Percentiles rank a stretch among this genome's conserved stretches.
Conservation (phyloP, 1,140 invertebrate species). For the Marisa cornuarietis region DNA sequence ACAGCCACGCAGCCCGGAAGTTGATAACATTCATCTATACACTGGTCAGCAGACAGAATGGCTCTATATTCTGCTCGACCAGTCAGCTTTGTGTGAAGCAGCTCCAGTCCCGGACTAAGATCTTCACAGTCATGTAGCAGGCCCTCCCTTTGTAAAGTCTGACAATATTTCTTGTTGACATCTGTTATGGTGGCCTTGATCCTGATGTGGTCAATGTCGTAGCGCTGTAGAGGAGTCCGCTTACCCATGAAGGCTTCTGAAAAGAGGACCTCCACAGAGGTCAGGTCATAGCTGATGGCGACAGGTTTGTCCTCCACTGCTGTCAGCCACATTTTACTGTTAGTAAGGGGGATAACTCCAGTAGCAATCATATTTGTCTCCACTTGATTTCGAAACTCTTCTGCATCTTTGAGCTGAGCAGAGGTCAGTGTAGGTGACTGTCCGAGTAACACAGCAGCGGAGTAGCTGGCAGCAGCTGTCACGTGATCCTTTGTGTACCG, state of each 20-base stretch:
- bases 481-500: no score
- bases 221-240: background rate
- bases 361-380: background rate
- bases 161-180: background rate
- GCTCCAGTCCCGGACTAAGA: background rate
- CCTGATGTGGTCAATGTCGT: background rate
- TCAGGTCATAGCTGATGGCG: background rate
- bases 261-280: background rate
- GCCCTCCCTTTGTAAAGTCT: background rate
- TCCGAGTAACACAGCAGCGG: no score
- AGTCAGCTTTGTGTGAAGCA: background rate
- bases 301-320: background rate
- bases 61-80: background rate
- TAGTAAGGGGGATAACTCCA: background rate
- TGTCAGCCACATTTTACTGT: no score
- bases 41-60: background rate
- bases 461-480: no score
- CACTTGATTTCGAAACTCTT: background rate
- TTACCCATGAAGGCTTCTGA: background rate
- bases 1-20: background rate
- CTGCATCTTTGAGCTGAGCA: background rate
- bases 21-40: background rate
- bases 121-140: background rate
- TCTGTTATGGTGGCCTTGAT: background rate
- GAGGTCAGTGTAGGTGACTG: no score